Evolutionary conservation across 2,113 vertebrate genomes (phyloP), one percentile per base, ranked within the genome.

Genomic region (Erythrocercus mccallii): DNA sequence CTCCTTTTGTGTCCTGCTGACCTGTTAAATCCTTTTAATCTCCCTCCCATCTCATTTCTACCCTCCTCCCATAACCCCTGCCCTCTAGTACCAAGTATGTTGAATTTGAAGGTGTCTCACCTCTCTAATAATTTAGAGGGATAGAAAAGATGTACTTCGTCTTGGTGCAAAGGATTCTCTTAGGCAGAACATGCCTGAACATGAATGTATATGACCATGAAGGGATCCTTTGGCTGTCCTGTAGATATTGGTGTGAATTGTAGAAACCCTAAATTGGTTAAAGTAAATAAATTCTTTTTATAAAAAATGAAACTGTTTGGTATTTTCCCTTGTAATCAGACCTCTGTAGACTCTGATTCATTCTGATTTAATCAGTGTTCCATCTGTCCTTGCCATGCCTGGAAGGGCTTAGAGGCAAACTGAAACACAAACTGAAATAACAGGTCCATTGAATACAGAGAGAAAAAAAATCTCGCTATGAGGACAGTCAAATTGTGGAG

Each of bases 51-150:
- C 24, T 64, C 1, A 4, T 28, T 58, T 57, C 27, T 44, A 48
- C 10, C 4, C 7, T 71, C 11, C 11, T 76, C 4, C 25, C 21
- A 3, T 8, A 42, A 0, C 4, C 16, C 12, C 11, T 44, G 12
- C 4, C 3, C 10, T 14, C 16, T 53, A 21, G 9, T n/a, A 51
- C 24, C 4, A 31, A 0, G 0, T 84, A 20, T 25, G 4, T 38
- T 73, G 38, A 61, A 62, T 48, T 58, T 64, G 51, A 69, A 78
- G 50, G 37, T 40, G 11, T 38, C 27, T 79, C 6, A 44, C 20
- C 72, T 44, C 12, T 64, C 19, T 13, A 4, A 14, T 31, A 15
- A 56, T 56, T 16, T 31, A 42, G 20, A 53, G 18, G 14, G 15
- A 38, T 19, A 51, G 17, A 61, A 77, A 47, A 76, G 7, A 33